These are phyloP conservation scores for Acrobasis consociella DNA, from an alignment of 2,888 invertebrate genomes.

Conservation along the genomic window DNA sequence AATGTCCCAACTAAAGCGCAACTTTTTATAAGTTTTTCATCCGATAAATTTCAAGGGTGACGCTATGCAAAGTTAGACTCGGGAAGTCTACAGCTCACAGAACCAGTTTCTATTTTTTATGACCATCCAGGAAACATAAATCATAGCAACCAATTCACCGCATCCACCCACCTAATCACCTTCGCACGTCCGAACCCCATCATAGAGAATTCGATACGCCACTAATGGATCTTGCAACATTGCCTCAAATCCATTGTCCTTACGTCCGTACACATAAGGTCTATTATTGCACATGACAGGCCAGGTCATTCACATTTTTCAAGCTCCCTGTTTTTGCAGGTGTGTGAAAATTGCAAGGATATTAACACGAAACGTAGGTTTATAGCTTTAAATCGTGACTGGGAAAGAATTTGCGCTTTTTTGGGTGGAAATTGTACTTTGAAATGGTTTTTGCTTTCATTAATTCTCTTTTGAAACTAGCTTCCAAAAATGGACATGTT, in stretches of 20 bases:
- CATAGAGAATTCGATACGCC: slow-evolving; percentile 35
- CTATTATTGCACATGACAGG: background rate
- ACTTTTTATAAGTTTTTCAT: no score
- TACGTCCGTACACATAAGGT: slow-evolving; percentile 19
- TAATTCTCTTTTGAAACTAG: no score
- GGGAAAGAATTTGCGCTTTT: background rate
- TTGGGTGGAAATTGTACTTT: background rate
- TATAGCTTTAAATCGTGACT: slow-evolving; percentile 8
- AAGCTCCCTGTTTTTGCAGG: slow-evolving; percentile 6
- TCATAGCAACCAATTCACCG: slow-evolving; percentile 6
- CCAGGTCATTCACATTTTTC: slow-evolving; percentile 5
- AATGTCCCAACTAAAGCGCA: no score
- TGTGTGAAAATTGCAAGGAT: slow-evolving; percentile 17
- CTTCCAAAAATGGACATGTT: no score
- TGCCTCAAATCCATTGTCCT: slow-evolving; percentile 14
- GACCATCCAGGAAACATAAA: background rate
- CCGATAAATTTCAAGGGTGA: no score
- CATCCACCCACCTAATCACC: slow-evolving; percentile 13
- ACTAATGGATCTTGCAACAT: slow-evolving; percentile 38
- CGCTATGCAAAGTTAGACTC: no score
- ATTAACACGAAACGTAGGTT: slow-evolving; percentile 11
- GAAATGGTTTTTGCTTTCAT: no score
- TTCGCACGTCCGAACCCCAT: slow-evolving; percentile 15
- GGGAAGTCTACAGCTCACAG: no score
- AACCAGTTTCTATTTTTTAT: background rate